Base-by-base conservation (phyloP, 2,888 invertebrate species). In the Spilarctia lutea region DNA sequence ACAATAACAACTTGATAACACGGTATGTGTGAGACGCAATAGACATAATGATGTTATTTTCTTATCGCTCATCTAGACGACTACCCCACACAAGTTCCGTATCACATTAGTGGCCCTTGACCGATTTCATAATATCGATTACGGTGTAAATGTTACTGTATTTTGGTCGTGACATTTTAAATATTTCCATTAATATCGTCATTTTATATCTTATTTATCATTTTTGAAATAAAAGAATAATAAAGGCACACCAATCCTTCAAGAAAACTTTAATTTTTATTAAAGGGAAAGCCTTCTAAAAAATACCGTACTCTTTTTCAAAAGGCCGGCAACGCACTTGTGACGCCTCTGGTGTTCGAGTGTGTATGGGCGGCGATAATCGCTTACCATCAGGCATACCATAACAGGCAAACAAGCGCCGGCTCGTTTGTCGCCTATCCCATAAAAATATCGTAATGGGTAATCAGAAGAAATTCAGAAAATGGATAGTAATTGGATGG, bases 61-160 rank as follows among this genome's bases (percentile, higher is more conserved):
- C 91, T 91, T 92, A 93, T 93, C 91, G 82, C 73, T 75, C 85
- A 91, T 91, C 91, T 89, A 87, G 88, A 89, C 87, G 89, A 90
- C 90, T 86, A 89, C 89, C 88, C 85, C 82, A 86, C 85, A 85
- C 85, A 79, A 84, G 88, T 87, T 92, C 92, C 92, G 90, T 84
- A 86, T 88, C 83, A 86, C 91, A 90, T 92, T 93, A 90, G 88
- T 85, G 88, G 85, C 86, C 89, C 89, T 88, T 88, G 88, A 87
- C 86, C 87, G 86, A 83, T 83, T 88, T 82, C 74, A 52, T 81
- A 83, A 81, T 81, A 88, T 81, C 84, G 83, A 82, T 80, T 75
- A 78, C 69, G 76, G 76, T 72, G 74, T 68, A 67, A 78, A 81
- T 79, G 75, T 52, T 81, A 75, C 73, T 76, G 75, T 75, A 74